Percentiles rank a stretch among this genome's conserved stretches.
Evolutionary conservation across 2,797 vertebrate species (phyloP).

Genomic region (Ctenopoma kingsleyae): DNA sequence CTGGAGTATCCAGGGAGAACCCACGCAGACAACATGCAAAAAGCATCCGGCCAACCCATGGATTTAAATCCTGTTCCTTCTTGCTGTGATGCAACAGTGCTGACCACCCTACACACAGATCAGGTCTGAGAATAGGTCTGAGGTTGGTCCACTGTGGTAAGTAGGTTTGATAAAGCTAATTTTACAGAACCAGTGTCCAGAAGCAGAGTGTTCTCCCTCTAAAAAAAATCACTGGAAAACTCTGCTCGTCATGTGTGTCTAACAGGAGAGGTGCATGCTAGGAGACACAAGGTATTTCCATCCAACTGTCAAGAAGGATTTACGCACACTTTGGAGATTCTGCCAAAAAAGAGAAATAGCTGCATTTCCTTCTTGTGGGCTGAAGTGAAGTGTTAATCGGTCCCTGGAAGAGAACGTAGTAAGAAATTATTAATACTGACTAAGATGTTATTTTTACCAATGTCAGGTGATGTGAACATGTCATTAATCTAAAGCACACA

Average conservation of each 20-base stretch:
- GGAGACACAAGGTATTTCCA: constrained; percentile 66
- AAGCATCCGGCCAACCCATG: no score
- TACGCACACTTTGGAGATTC: constrained; percentile 52
- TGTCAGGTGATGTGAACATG: constrained; percentile 21
- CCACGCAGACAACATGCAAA: no score
- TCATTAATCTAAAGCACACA: constrained; percentile 19
- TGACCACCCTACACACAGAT: constrained; percentile 37
- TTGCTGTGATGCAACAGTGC: no score
- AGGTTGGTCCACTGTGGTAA: constrained; percentile 29
- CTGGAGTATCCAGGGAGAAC: no score
- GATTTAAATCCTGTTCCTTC: no score
- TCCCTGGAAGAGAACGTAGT: constrained; percentile 42
- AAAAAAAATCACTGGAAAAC: constrained; percentile 44
- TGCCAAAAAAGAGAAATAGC: constrained; percentile 56
- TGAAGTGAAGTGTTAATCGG: constrained; percentile 56
- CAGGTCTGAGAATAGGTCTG: constrained; percentile 17
- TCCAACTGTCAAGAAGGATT: constrained; percentile 65
- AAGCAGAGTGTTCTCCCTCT: constrained; percentile 42
- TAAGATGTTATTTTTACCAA: constrained; percentile 21
- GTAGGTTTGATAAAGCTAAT: constrained; percentile 52
- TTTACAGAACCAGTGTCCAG: constrained; percentile 48
- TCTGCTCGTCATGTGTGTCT: constrained; percentile 65
- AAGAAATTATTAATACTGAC: constrained; percentile 19
- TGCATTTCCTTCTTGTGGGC: constrained; percentile 47
- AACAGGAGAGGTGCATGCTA: constrained; percentile 54